Evolutionary conservation across 1,140 invertebrate species (phyloP).

Genomic region (Musca vetustissima): DNA sequence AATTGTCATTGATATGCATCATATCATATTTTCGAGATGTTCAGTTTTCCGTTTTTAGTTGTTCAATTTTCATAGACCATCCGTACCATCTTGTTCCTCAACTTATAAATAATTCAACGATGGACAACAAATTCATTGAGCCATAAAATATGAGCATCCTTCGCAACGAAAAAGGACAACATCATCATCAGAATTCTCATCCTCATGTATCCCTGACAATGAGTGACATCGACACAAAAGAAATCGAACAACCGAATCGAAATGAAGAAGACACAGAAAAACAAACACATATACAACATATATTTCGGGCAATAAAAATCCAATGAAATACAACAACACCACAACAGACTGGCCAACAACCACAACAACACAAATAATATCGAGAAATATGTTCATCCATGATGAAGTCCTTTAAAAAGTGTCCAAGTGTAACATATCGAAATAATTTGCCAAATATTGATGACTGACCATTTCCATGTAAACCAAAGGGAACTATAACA

Average conservation of each 20-base stretch:
- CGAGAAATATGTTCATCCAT: not conserved
- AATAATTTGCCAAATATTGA: slow-evolving; percentile 20
- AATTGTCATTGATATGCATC: too few species aligned
- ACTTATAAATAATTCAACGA: slow-evolving; percentile 17
- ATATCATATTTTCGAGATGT: too few species aligned
- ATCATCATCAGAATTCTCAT: too few species aligned
- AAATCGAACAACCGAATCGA: not conserved
- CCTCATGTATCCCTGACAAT: too few species aligned
- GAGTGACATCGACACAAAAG: not conserved
- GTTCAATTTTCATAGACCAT: too few species aligned
- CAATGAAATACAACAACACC: not conserved
- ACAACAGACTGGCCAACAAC: not conserved
- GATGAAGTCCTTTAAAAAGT: slow-evolving; percentile 4
- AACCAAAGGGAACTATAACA: too few species aligned
- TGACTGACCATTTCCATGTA: slow-evolving; percentile 22
- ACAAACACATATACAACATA: too few species aligned
- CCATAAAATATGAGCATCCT: slow-evolving; percentile 13
- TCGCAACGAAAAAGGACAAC: not conserved
- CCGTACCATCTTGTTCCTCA: not conserved
- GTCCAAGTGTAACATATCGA: slow-evolving; percentile 18
- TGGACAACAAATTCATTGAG: slow-evolving; percentile 13
- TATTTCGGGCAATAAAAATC: slow-evolving; percentile 2
- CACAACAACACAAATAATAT: not conserved
- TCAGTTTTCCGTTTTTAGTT: too few species aligned
- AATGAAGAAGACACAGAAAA: not conserved